phyloP scores from a whole-genome alignment of 2,797 vertebrate species.

The Vipera ursinii region DNA sequence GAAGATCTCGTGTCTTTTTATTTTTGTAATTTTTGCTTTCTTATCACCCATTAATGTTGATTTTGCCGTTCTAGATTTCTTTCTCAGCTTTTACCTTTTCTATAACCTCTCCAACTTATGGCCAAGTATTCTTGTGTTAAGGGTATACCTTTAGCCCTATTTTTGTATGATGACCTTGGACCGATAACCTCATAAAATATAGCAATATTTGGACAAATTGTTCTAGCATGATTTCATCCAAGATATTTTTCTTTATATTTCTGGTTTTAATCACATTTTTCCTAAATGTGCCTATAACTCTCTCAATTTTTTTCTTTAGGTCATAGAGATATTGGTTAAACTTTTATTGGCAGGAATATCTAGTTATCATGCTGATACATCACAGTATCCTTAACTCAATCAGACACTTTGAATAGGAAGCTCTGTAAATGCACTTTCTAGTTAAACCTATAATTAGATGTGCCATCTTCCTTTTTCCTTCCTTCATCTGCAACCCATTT shows the following conservation, averaged over 20 bases:
- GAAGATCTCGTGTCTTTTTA: neutral
- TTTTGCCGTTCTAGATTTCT: neutral
- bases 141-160: neutral
- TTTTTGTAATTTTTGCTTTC: neutral
- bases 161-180: neutral
- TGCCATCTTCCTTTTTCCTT: neutral
- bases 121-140: neutral
- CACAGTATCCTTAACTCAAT: neutral
- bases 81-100: neutral
- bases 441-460: neutral
- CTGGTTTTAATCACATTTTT: neutral
- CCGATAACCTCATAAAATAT: neutral
- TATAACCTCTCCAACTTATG: neutral
- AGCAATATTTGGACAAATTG: neutral
- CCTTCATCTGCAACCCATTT: neutral
- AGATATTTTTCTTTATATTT: neutral
- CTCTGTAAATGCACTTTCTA: neutral
- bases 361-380: neutral
- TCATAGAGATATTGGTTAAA: neutral
- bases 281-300: neutral
- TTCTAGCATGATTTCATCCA: neutral
- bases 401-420: neutral
- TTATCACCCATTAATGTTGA: neutral
- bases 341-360: neutral
- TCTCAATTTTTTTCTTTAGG: neutral